phyloP scores from a whole-genome alignment of 2,113 vertebrate species.

The Anguilla rostrata region DNA sequence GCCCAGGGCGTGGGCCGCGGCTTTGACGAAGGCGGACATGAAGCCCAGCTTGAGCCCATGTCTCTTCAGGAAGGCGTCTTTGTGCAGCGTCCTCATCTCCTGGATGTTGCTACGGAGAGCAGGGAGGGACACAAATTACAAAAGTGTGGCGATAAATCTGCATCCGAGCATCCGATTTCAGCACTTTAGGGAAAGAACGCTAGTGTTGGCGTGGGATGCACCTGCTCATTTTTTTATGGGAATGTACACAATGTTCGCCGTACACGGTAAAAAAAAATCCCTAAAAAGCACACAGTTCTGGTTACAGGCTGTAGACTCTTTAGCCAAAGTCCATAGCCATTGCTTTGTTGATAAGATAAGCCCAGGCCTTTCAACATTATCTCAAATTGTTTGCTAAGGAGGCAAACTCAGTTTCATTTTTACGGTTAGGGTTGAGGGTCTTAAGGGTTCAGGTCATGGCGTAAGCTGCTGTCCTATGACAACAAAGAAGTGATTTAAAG shows the following conservation, averaged over 20 bases:
- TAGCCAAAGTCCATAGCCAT: constrained; percentile 54
- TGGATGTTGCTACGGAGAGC: constrained; percentile 83
- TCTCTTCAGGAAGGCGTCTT: constrained; percentile 91
- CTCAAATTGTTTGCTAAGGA: constrained; percentile 90
- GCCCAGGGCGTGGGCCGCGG: constrained; percentile 85
- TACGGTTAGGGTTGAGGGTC: no score
- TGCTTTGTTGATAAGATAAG: constrained; percentile 17
- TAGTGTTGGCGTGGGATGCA: background rate
- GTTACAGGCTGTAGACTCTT: constrained; percentile 56
- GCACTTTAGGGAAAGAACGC: background rate
- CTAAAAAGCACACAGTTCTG: constrained; percentile 42
- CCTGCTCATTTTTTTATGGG: background rate
- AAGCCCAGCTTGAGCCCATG: constrained; percentile 93
- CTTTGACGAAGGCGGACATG: constrained; percentile 98
- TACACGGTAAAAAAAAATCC: no score
- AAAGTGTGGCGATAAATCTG: background rate
- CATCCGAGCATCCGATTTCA: background rate
- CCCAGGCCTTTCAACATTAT: constrained; percentile 61
- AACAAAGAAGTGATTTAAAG: no score
- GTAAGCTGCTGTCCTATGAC: no score
- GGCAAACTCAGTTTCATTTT: constrained; percentile 67
- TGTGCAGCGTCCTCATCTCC: constrained; percentile 89
- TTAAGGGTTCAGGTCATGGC: no score
- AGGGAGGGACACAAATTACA: background rate
- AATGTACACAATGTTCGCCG: background rate